phyloP scores from a whole-genome alignment of 2,113 vertebrate genomes.

The Zeus faber region DNA sequence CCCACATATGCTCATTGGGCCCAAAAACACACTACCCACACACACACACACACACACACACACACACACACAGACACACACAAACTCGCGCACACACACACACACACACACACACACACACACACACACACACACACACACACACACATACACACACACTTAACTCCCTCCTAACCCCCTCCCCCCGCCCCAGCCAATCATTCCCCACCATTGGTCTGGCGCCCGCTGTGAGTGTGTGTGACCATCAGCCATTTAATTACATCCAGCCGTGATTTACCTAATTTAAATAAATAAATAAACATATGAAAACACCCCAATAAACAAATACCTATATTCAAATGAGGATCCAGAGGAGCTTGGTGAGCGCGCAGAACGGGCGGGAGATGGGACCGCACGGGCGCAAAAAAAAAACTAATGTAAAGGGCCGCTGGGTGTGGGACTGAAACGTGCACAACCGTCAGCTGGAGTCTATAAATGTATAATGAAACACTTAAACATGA shows the following conservation, averaged over 20 bases:
- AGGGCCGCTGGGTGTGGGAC: constrained; percentile 35
- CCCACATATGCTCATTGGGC: constrained; percentile 68
- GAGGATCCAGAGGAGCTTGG: constrained; percentile 37
- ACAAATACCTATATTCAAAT: constrained; percentile 76
- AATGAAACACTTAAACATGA: constrained; percentile 6
- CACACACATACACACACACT: constrained; percentile 37
- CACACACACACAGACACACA: constrained; percentile 37
- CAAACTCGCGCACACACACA: constrained; percentile 34
- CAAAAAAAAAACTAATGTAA: constrained; percentile 51
- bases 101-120: constrained; percentile 40
- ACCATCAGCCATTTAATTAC: constrained; percentile 79
- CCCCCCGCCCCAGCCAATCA: constrained; percentile 63
- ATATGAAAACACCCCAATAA: constrained; percentile 67
- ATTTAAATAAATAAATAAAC: constrained; percentile 74
- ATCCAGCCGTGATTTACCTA: constrained; percentile 69
- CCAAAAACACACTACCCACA: constrained; percentile 46
- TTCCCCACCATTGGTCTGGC: constrained; percentile 73
- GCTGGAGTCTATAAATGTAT: background rate
- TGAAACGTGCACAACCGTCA: constrained; percentile 1
- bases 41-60: constrained; percentile 39
- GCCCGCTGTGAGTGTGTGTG: constrained; percentile 68
- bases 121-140: constrained; percentile 20
- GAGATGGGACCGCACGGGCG: constrained; percentile 51
- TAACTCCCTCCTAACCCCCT: constrained; percentile 7
- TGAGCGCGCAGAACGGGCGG: constrained; percentile 47